Evolutionary conservation across 2,888 invertebrate genomes (phyloP), one percentile per base, ranked within the genome.

Genomic region (Trissolcus japonicus): DNA sequence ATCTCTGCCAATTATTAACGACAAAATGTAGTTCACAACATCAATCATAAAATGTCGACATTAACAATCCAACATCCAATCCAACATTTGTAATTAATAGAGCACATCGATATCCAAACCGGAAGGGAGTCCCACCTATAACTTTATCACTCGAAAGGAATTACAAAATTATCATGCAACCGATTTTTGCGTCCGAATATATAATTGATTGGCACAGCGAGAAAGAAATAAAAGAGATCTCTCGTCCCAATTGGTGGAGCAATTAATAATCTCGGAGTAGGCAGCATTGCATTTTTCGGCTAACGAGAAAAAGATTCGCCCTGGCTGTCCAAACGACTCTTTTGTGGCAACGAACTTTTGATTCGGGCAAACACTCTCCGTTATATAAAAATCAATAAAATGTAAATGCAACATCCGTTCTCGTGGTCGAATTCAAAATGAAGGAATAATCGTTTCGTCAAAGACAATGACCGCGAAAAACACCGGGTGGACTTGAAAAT

Each of bases 251-350:
- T 67, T 29, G 17, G n/a, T 17, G 17, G 11, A 35, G 60, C 60
- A 83, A 87, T 87, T 86, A 86, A 86, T 86, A 82, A 82, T 76
- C 79, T 75, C 48, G 69, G 21, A 40, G 43, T 40, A 68, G n/a
- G 56, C 53, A 76, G 82, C 80, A 82, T 82, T 80, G 71, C 77
- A 2, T 77, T 79, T 81, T 66, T 55, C n/a, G 61, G 65, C 77
- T 86, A 86, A 86, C 81, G 86, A 85, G 85, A 65, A 84, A 86
- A 86, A 75, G 79, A 86, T 86, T 79, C 51, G 16, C 16, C 14
- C n/a, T 9, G 25, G 43, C 19, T n/a, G 56, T 56, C 56, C 50
- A 57, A 74, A 63, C 54, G 67, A 68, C 63, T n/a, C n/a, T 68
- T 16, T 41, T 55, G 59, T 29, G 59, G 51, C 68, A 68, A 71